A percentile compares a stretch with the other conserved stretches of the same genome.
Conservation (phyloP, 2,113 vertebrate genomes). For the Amazona vittata region DNA sequence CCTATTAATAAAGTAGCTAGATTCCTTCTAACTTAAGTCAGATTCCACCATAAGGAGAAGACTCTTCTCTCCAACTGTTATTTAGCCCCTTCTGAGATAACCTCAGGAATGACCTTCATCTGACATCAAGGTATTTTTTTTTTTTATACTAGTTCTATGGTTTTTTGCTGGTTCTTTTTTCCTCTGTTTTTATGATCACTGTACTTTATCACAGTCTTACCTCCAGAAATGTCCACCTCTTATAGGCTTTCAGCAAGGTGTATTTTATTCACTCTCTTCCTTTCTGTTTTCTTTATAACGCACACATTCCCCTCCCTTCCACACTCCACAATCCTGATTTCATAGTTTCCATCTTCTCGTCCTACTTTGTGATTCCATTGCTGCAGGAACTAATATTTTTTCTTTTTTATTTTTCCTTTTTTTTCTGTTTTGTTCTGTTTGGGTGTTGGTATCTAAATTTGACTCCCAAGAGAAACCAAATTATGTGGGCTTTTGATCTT, state of each 20-base stretch:
- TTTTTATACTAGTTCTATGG: accelerated
- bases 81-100: neutral
- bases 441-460: neutral
- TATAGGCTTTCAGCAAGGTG: neutral
- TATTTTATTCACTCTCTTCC: neutral
- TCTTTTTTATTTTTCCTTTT: neutral
- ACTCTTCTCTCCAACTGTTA: neutral
- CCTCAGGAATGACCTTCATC: neutral
- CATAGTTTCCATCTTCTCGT: neutral
- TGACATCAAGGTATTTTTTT: neutral
- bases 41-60: neutral
- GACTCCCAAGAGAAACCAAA: neutral
- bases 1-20: neutral
- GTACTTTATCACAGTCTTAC: neutral
- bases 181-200: neutral
- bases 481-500: neutral
- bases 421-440: neutral
- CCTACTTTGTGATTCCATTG: neutral
- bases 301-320: neutral
- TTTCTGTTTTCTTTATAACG: neutral
- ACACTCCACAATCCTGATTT: neutral
- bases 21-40: neutral
- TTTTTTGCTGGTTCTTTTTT: neutral
- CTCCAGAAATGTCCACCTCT: neutral
- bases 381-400: neutral